A percentile compares a stretch with the other conserved stretches of the same genome.
Conservation (phyloP, 2,888 invertebrate species). For the Panorpa germanica region DNA sequence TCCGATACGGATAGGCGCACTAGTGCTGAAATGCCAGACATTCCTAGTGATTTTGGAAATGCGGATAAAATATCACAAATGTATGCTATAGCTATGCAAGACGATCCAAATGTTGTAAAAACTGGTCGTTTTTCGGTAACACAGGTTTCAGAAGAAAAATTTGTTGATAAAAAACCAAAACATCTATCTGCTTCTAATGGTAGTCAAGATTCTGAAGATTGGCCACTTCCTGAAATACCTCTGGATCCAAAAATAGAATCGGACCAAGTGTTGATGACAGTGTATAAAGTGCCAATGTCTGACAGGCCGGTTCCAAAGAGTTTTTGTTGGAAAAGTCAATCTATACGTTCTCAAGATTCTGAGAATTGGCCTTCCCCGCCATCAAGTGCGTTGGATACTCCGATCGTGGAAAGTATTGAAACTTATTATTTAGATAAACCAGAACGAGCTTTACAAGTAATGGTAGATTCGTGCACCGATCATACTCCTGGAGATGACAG, state of each 20-base stretch:
- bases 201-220: conserved; percentile 57
- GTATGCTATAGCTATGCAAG: conserved; percentile 33
- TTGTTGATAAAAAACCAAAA: conserved; percentile 19
- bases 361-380: conserved; percentile 73
- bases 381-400: conserved; percentile 47
- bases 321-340: conserved; percentile 24
- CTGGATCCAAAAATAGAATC: conserved; percentile 20
- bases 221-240: conserved; percentile 56
- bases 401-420: conserved; percentile 56
- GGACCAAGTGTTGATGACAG: conserved; percentile 24
- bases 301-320: conserved; percentile 21
- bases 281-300: conserved; percentile 3
- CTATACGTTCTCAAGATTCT: conserved; percentile 40
- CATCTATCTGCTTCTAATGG: conserved; percentile 20
- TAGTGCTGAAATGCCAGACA: conserved; percentile 69
- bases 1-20: conserved; percentile 64
- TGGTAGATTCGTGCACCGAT: conserved; percentile 47
- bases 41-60: conserved; percentile 51
- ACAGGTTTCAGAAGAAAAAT: conserved; percentile 21
- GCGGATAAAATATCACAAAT: conserved; percentile 32
- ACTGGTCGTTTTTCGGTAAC: conserved; percentile 23
- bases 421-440: conserved; percentile 62
- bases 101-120: conserved; percentile 23
- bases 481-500: conserved; percentile 34
- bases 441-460: conserved; percentile 60